phyloP scores from a whole-genome alignment of 1,140 invertebrate genomes.

The Philotrypesis tridentata region DNA sequence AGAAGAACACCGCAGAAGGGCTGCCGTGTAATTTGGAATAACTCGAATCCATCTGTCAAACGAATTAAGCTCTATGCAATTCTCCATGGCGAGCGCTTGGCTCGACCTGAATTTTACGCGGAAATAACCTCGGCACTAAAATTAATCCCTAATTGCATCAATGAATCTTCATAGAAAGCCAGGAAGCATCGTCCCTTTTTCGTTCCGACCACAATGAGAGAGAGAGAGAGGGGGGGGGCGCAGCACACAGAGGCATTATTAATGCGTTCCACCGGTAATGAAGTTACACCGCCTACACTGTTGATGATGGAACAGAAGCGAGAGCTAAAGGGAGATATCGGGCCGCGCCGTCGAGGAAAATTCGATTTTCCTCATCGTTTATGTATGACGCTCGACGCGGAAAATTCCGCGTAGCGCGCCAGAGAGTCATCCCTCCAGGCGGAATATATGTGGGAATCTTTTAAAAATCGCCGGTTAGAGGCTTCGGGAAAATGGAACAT shows the following conservation, averaged over 20 bases:
- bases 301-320: constrained; percentile 32
- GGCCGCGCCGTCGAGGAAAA: constrained; percentile 24
- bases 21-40: not conserved
- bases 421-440: not conserved
- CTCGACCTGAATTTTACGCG: not conserved
- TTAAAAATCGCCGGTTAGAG: too few relatives aligned
- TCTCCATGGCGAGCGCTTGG: not conserved
- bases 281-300: constrained; percentile 48
- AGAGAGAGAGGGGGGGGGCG: not conserved
- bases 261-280: constrained; percentile 53
- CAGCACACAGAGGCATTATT: constrained; percentile 48
- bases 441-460: not conserved
- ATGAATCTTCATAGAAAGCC: constrained; percentile 3
- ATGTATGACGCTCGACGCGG: constrained; percentile 17
- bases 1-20: not conserved
- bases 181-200: not conserved
- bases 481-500: too few relatives aligned
- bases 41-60: not conserved
- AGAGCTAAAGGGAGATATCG: constrained; percentile 7
- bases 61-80: not conserved
- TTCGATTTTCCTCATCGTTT: constrained; percentile 40
- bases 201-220: not conserved
- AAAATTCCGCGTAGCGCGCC: constrained; percentile 6
- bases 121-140: not conserved
- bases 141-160: constrained; percentile 3